Conservation (phyloP, 2,113 vertebrate genomes). For the Eurystomus gularis region DNA sequence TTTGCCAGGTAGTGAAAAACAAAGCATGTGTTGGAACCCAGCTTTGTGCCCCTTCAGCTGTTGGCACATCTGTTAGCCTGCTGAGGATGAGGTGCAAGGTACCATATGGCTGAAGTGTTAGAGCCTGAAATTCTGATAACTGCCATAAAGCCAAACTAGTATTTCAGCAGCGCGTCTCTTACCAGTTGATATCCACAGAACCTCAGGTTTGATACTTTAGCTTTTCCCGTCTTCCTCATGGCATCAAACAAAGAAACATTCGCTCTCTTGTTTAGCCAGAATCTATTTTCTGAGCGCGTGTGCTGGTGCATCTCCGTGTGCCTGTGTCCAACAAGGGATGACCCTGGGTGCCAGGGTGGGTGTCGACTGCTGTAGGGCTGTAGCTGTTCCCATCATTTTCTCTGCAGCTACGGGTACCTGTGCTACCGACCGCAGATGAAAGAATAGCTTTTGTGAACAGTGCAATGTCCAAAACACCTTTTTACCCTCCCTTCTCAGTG, state of each 20-base stretch:
- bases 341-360: not conserved
- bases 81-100: not conserved
- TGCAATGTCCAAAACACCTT: not conserved
- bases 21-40: not conserved
- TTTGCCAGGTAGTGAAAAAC: not conserved
- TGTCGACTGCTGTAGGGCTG: not conserved
- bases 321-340: not conserved
- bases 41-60: slow-evolving; percentile 19
- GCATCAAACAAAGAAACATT: not conserved
- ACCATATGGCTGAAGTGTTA: not conserved
- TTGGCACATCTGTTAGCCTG: slow-evolving; percentile 23
- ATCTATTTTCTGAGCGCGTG: not conserved
- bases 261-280: not conserved
- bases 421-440: not conserved
- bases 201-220: not conserved
- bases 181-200: not conserved
- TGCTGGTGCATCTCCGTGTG: not conserved
- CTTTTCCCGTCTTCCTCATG: not conserved
- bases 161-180: not conserved
- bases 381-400: not conserved
- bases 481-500: not conserved
- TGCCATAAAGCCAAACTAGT: not conserved
- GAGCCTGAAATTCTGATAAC: not conserved
- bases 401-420: not conserved
- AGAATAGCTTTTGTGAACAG: not conserved